phyloP scores from a whole-genome alignment of 2,888 invertebrate genomes.

The Limnephilus marmoratus region DNA sequence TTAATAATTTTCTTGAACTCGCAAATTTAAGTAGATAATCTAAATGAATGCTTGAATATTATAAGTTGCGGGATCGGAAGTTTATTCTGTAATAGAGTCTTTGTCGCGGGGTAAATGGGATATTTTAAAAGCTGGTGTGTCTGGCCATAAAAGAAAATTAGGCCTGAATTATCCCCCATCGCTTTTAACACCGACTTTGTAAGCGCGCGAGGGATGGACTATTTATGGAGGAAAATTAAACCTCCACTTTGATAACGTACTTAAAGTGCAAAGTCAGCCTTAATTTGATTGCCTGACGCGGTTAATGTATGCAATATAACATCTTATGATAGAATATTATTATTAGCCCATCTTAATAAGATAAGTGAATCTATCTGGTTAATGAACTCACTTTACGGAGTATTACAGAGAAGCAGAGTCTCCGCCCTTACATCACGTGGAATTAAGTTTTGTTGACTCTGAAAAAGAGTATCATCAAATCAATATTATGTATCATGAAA shows the following conservation, averaged over 20 bases:
- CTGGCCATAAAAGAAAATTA: constrained; percentile 48
- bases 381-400: not conserved
- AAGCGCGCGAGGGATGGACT: constrained; percentile 28
- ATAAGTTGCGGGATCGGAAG: constrained; percentile 5
- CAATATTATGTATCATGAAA: too few species aligned
- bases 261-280: constrained; percentile 2
- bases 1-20: not conserved
- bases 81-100: constrained; percentile 10
- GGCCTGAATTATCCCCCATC: constrained; percentile 21
- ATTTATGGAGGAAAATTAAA: constrained; percentile 40
- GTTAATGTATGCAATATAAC: constrained; percentile 7
- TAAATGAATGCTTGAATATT: not conserved
- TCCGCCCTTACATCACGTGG: not conserved
- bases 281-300: constrained; percentile 5
- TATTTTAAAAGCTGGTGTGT: constrained; percentile 35
- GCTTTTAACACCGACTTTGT: constrained; percentile 28
- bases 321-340: not conserved
- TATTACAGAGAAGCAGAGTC: not conserved
- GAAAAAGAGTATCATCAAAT: not conserved
- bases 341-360: not conserved
- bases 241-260: constrained; percentile 23
- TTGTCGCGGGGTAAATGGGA: constrained; percentile 15
- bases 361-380: not conserved
- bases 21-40: not conserved
- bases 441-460: not conserved